A percentile compares a stretch with the other conserved stretches of the same genome.
Conservation (phyloP, 2,888 invertebrate genomes). For the Liposcelis brunnea region DNA sequence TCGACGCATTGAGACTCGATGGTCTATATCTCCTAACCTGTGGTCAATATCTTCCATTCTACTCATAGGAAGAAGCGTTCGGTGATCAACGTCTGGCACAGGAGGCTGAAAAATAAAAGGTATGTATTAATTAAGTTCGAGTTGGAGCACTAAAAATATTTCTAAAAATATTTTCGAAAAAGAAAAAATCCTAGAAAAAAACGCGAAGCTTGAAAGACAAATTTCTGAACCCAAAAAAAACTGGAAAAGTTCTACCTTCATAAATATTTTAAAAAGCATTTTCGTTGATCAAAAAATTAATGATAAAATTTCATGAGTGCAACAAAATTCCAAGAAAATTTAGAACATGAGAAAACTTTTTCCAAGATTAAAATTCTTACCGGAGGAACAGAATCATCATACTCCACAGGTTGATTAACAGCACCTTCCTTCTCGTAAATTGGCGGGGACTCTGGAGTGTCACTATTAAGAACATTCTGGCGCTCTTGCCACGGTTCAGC, state of each 20-base stretch:
- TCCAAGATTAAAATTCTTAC: conserved; percentile 7
- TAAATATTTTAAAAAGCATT: too few relatives aligned
- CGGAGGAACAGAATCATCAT: conserved; percentile 32
- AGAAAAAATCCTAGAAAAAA: too few relatives aligned
- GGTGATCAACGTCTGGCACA: conserved; percentile 38
- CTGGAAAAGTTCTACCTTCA: too few relatives aligned
- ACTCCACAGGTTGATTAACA: conserved; percentile 38
- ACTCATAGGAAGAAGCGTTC: conserved; percentile 35
- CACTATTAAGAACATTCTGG: conserved; percentile 13
- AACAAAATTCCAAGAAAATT: too few relatives aligned
- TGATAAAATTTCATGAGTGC: too few relatives aligned
- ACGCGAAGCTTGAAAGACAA: too few relatives aligned
- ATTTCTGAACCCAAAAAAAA: too few relatives aligned
- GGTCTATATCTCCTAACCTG: conserved; percentile 13
- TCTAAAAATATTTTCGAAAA: too few relatives aligned
- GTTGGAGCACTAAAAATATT: too few relatives aligned
- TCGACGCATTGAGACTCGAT: conserved; percentile 11
- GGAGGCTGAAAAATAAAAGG: conserved; percentile 11
- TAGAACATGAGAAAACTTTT: too few relatives aligned
- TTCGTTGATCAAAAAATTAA: too few relatives aligned
- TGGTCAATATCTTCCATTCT: conserved; percentile 17
- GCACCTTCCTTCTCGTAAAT: conserved; percentile 40
- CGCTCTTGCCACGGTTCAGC: conserved; percentile 8
- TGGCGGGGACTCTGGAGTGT: conserved; percentile 47
- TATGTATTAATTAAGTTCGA: too few relatives aligned